Conservation (phyloP, 1,140 invertebrate genomes). For the Formica selysi region DNA sequence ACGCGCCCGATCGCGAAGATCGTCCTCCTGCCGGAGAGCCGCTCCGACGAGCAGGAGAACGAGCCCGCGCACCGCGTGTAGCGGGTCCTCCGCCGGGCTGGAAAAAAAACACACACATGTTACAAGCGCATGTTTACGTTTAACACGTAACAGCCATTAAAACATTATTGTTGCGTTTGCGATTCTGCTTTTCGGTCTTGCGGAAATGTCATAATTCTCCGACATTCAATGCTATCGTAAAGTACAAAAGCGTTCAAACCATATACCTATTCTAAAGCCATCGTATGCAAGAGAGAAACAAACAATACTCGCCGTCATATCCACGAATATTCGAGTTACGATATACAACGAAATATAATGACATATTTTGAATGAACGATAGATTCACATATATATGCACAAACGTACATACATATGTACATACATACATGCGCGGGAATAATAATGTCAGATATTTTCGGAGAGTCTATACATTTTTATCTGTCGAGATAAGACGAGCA, state of each 20-base stretch:
- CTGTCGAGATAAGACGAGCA: conserved; percentile 24
- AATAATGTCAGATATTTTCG: conserved; percentile 55
- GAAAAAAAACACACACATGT: too few relatives aligned
- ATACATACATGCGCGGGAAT: conserved; percentile 12
- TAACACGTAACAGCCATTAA: conserved; percentile 13
- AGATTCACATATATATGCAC: conserved; percentile 28
- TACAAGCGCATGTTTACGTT: conserved; percentile 17
- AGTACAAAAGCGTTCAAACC: conserved; percentile 44
- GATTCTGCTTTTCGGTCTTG: not conserved
- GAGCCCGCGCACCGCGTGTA: too few relatives aligned
- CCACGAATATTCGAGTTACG: conserved; percentile 30
- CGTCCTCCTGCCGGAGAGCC: too few relatives aligned
- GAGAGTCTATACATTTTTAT: conserved; percentile 62
- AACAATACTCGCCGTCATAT: conserved; percentile 45
- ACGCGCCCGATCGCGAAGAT: too few relatives aligned
- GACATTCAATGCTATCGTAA: conserved; percentile 43
- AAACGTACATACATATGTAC: conserved; percentile 21
- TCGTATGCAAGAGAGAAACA: conserved; percentile 21
- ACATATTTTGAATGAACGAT: conserved; percentile 54
- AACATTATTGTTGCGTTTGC: conserved; percentile 23
- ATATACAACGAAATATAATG: conserved; percentile 31
- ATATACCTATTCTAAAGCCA: conserved; percentile 50
- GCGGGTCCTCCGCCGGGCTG: too few relatives aligned
- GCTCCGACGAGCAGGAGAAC: too few relatives aligned
- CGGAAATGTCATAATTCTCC: conserved; percentile 7